A percentile compares a stretch with the other conserved stretches of the same genome.
phyloP scores from a whole-genome alignment of 2,113 vertebrate genomes.

The Stigmatopora argus region DNA sequence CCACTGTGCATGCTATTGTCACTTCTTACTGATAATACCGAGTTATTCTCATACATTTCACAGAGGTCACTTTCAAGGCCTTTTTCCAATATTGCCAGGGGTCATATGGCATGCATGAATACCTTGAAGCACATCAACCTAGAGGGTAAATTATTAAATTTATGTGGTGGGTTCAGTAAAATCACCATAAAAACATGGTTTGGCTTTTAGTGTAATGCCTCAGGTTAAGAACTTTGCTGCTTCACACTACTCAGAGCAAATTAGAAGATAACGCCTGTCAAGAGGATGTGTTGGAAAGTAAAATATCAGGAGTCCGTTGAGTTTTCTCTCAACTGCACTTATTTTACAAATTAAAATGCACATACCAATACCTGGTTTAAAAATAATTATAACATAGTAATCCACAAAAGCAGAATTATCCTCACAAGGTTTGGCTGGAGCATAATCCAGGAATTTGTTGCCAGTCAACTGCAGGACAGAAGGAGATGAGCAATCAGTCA shows the following conservation, averaged over 20 bases:
- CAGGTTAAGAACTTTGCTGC: conserved; percentile 36
- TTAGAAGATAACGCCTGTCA: conserved; percentile 26
- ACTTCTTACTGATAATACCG: conserved; percentile 52
- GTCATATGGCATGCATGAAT: conserved; percentile 54
- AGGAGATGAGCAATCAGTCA: no score
- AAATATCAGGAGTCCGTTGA: not conserved
- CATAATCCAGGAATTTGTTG: no score
- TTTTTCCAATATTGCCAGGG: conserved; percentile 61
- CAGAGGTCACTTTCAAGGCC: conserved; percentile 67
- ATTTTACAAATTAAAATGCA: not conserved
- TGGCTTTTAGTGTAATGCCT: conserved; percentile 75
- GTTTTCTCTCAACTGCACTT: not conserved
- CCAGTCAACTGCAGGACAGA: no score
- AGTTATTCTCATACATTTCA: conserved; percentile 49
- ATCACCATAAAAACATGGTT: conserved; percentile 65
- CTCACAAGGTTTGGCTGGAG: no score
- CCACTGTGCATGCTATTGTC: conserved; percentile 55
- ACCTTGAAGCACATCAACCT: conserved; percentile 55
- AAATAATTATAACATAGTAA: no score
- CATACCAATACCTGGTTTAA: not conserved
- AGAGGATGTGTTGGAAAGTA: not conserved
- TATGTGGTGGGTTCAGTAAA: conserved; percentile 54
- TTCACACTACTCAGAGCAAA: conserved; percentile 33
- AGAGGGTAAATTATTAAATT: conserved; percentile 63
- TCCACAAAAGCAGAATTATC: no score